phyloP scores from a whole-genome alignment of 2,113 vertebrate species.

The Triplophysa siluroides region DNA sequence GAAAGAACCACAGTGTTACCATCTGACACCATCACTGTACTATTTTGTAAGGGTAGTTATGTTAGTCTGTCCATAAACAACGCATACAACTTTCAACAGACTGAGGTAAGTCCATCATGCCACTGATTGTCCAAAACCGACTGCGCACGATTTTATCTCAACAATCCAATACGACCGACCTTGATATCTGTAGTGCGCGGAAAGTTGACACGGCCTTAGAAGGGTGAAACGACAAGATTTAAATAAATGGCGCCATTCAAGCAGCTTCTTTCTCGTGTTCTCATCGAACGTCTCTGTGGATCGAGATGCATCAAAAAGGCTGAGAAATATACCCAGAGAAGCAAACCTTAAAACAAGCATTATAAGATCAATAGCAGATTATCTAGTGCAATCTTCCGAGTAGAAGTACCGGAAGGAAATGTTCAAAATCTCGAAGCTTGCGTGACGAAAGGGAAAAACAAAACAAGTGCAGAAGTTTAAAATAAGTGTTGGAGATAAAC shows the following conservation, averaged over 20 bases:
- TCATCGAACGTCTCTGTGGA: slow-evolving; percentile 3
- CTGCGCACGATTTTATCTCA: neutral
- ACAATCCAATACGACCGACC: slow-evolving; percentile 18
- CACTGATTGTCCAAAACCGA: slow-evolving; percentile 14
- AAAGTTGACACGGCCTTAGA: neutral
- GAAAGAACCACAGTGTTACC: neutral
- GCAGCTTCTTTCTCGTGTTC: slow-evolving; percentile 46
- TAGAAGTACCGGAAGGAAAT: slow-evolving; percentile 33
- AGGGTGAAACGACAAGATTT: slow-evolving; percentile 20
- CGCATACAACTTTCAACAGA: neutral
- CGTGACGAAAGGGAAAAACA: slow-evolving; percentile 30
- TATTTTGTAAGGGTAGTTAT: neutral
- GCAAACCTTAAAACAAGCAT: slow-evolving; percentile 37
- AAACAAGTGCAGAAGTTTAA: slow-evolving; percentile 44
- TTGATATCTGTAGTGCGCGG: neutral
- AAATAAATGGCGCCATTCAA: slow-evolving; percentile 37
- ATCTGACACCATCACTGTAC: no score
- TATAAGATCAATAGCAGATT: slow-evolving; percentile 55
- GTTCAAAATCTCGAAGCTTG: slow-evolving; percentile 44
- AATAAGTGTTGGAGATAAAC: slow-evolving; percentile 31
- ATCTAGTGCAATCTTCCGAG: slow-evolving; percentile 63
- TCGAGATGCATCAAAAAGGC: slow-evolving; percentile 37
- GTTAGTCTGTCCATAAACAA: neutral
- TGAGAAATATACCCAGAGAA: slow-evolving; percentile 56
- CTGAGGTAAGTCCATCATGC: neutral